Evolutionary conservation across 1,140 invertebrate genomes (phyloP).

Genomic region (Anastrepha ludens): DNA sequence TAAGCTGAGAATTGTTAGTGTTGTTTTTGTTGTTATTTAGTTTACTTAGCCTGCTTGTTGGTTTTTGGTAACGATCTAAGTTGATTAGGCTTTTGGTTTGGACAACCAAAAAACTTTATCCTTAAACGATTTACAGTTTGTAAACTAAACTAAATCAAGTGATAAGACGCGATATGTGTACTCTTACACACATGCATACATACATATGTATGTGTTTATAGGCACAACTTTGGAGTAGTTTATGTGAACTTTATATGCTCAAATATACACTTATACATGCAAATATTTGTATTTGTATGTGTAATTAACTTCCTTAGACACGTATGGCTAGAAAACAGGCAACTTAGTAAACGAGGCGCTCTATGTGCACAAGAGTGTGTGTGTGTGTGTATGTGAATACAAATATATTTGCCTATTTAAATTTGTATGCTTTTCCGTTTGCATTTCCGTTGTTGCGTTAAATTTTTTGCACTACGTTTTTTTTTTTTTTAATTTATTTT

Average conservation of each 20-base stretch:
- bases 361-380: not conserved
- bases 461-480: no score
- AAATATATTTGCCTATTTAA: no score
- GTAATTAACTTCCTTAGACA: not conserved
- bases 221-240: no score
- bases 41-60: slow-evolving; percentile 34
- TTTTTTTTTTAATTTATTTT: no score
- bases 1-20: not conserved
- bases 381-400: not conserved
- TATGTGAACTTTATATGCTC: not conserved
- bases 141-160: slow-evolving; percentile 49
- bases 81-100: slow-evolving; percentile 49
- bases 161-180: not conserved
- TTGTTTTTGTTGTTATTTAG: slow-evolving; percentile 4
- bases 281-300: not conserved
- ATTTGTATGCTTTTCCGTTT: not conserved
- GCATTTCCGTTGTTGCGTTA: not conserved
- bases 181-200: not conserved
- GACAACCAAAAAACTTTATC: slow-evolving; percentile 42
- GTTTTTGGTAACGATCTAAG: slow-evolving; percentile 51
- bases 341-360: not conserved
- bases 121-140: slow-evolving; percentile 53
- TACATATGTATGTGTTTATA: not conserved
- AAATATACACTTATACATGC: no score
- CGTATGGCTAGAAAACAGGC: not conserved